Evolutionary conservation across 1,140 invertebrate species (phyloP), one percentile per base, ranked within the genome.

Genomic region (Macrobrachium nipponense): DNA sequence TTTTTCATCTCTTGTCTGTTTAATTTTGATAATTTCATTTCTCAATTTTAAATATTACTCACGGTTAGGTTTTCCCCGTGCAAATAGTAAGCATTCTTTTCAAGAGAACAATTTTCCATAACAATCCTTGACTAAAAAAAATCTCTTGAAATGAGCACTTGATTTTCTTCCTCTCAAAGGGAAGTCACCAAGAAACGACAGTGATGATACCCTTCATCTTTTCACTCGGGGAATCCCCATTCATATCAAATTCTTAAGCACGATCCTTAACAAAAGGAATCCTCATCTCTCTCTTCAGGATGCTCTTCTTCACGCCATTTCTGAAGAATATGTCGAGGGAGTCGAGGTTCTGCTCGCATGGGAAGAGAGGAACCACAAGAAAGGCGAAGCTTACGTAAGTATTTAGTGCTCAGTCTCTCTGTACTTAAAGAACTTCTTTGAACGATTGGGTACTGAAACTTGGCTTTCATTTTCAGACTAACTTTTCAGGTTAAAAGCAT

Each of bases 251-350:
- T 44, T 43, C 5, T 36, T 20, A 36, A 7, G 11, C 14, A 68
- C n/a, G 20, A 18, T 27, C 36, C 20, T 59, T 14, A 43, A 64
- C 0, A 61, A 5, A 5, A 18, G 27, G 15, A 62, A 18, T 27
- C 11, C 20, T 17, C 15, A 11, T 18, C 43, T 73, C 23, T n/a
- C 18, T 18, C 17, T 70, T 51, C 81, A 89, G 87, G 87, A 89
- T 64, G 77, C 87, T 20, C 82, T 98, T 59, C 92, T 98, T 70
- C 96, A 98, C 90, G 97, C 97, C 68, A 98, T 98, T 89, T 96
- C 95, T 89, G 97, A 98, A 91, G 96, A 98, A 90, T 98, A 97
- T 90, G 97, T 99, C 14, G 97, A 98, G 91, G 97, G 96, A 6
- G 97, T 98, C 3, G 97, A 98, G 92, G 92, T 98, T 11, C 92